Evolutionary conservation across 2,888 invertebrate genomes (phyloP).

Genomic region (Cephalotes varians): DNA sequence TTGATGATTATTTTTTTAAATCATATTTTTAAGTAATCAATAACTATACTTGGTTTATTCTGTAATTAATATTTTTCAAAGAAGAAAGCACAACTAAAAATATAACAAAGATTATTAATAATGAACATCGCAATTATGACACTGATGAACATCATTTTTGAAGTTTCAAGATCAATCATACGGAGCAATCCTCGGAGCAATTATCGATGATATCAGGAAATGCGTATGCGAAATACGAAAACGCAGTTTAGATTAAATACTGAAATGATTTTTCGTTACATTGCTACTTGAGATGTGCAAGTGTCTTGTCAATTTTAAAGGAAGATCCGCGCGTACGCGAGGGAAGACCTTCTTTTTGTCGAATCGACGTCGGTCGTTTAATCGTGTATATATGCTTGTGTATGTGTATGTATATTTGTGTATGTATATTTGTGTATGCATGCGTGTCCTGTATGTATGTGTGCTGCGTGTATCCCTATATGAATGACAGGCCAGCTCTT

Average conservation of each 20-base stretch:
- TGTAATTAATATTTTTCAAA: neutral
- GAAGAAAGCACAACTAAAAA: neutral
- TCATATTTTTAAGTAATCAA: neutral
- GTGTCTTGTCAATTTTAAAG: conserved; percentile 15
- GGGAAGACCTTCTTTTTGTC: conserved; percentile 58
- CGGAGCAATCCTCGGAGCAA: conserved; percentile 10
- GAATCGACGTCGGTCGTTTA: conserved; percentile 73
- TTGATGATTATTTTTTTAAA: neutral
- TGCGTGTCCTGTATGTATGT: too few species aligned
- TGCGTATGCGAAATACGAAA: neutral
- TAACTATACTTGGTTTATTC: neutral
- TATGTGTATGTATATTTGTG: conserved; percentile 26
- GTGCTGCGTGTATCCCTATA: conserved; percentile 75
- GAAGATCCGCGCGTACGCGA: conserved; percentile 53
- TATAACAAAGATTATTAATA: neutral
- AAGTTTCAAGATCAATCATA: conserved; percentile 14
- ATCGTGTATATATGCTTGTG: conserved; percentile 51
- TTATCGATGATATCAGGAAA: conserved; percentile 12
- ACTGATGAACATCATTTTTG: neutral
- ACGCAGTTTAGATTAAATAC: conserved; percentile 30
- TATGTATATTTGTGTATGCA: conserved; percentile 21
- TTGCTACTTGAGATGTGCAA: neutral
- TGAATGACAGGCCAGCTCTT: conserved; percentile 81
- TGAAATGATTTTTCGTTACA: conserved; percentile 26
- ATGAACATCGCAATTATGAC: neutral